These are phyloP conservation scores for Anseranas semipalmata DNA, from an alignment of 2,113 vertebrate species.

Conservation along the genomic window DNA sequence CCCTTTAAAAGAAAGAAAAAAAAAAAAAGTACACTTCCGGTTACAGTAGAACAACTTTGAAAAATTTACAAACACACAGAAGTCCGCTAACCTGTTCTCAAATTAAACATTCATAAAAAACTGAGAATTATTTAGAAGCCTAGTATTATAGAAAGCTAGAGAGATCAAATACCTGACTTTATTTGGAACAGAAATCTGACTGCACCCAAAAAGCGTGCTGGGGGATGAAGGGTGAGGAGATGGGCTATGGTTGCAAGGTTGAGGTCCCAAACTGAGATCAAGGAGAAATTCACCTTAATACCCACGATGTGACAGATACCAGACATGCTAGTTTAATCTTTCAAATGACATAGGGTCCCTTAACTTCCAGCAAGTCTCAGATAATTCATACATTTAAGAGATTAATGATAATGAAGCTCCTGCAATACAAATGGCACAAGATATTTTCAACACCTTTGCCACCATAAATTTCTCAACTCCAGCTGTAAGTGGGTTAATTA, in stretches of 20 bases:
- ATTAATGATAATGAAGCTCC: background rate
- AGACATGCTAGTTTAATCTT: background rate
- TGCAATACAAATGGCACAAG: background rate
- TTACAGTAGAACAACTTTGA: background rate
- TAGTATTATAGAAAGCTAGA: background rate
- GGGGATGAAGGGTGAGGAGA: background rate
- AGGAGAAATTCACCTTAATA: background rate
- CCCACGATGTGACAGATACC: background rate
- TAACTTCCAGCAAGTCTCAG: background rate
- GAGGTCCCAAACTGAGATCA: background rate
- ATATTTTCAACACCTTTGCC: background rate
- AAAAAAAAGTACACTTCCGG: background rate
- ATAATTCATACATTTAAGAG: background rate
- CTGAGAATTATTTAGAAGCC: background rate
- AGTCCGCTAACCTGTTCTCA: background rate
- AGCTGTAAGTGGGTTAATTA: background rate
- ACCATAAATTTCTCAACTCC: background rate
- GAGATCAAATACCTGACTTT: background rate
- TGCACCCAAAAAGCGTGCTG: background rate
- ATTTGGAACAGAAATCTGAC: background rate
- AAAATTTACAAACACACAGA: background rate
- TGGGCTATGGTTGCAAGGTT: background rate
- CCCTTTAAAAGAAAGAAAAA: slow-evolving; percentile 79
- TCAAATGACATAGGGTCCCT: background rate
- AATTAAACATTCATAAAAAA: background rate